These are phyloP conservation scores for Anthoscopus minutus DNA, from an alignment of 2,113 vertebrate genomes.

Conservation along the genomic window DNA sequence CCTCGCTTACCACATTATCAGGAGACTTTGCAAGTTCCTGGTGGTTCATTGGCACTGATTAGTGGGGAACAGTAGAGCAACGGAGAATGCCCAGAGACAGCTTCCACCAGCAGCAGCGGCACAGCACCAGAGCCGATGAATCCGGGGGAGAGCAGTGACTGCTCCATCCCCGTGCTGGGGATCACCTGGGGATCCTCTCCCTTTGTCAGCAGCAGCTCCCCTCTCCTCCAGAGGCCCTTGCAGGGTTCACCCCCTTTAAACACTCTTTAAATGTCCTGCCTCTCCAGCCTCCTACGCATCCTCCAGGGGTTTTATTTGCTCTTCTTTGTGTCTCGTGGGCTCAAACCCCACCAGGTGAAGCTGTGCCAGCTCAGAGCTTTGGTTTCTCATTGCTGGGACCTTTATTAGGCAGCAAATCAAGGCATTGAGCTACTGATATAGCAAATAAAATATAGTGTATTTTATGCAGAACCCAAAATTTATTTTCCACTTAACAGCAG, in stretches of 20 bases:
- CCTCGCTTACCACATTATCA: conserved; percentile 25
- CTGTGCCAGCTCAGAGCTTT: background rate
- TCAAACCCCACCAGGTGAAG: background rate
- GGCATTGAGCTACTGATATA: background rate
- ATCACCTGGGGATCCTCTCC: conserved; percentile 12
- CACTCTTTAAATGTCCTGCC: background rate
- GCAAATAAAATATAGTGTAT: no score
- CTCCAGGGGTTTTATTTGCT: background rate
- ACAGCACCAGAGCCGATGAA: conserved; percentile 8
- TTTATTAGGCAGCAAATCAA: background rate
- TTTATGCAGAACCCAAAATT: background rate
- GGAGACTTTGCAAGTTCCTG: background rate
- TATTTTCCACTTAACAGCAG: background rate
- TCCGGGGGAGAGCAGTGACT: conserved; percentile 51
- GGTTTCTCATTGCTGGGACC: background rate
- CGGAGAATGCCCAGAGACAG: conserved; percentile 42
- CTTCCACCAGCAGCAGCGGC: background rate
- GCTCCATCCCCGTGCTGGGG: conserved; percentile 23
- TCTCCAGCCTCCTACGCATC: background rate
- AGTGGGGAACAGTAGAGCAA: conserved; percentile 36
- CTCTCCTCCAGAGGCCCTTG: background rate
- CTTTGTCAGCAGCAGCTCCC: background rate
- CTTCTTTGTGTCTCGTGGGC: background rate
- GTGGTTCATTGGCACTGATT: background rate
- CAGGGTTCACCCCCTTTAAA: background rate